Percentiles rank a stretch among this genome's conserved stretches.
phyloP scores from a whole-genome alignment of 2,113 vertebrate species.

The Sinocyclocheilus rhinocerous region DNA sequence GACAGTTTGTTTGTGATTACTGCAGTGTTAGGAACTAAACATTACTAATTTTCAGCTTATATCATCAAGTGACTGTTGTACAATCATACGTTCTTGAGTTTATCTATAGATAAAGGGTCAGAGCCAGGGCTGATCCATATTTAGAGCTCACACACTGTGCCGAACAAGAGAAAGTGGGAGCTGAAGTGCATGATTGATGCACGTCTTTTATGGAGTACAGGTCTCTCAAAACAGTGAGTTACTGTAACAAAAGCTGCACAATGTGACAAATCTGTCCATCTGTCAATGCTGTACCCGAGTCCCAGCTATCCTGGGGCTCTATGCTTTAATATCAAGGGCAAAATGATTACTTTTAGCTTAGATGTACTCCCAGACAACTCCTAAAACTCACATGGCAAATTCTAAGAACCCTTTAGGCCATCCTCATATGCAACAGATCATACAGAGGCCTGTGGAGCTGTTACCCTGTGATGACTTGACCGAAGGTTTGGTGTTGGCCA shows the following conservation, averaged over 20 bases:
- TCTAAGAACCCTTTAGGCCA: background rate
- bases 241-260: background rate
- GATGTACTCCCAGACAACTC: background rate
- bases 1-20: background rate
- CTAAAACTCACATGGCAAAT: background rate
- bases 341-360: background rate
- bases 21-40: background rate
- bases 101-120: background rate
- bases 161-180: background rate
- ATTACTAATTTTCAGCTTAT: background rate
- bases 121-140: constrained; percentile 5
- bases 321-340: background rate
- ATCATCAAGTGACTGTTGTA: background rate
- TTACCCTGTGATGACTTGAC: constrained; percentile 10
- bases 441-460: background rate
- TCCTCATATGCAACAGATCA: background rate
- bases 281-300: background rate
- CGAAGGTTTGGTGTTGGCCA: background rate
- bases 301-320: background rate
- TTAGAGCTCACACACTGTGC: background rate
- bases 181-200: background rate
- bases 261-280: background rate
- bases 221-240: background rate
- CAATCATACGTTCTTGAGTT: background rate
- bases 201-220: background rate